Evolutionary conservation across 2,113 vertebrate genomes (phyloP).

Genomic region (Balaenoptera acutorostrata): DNA sequence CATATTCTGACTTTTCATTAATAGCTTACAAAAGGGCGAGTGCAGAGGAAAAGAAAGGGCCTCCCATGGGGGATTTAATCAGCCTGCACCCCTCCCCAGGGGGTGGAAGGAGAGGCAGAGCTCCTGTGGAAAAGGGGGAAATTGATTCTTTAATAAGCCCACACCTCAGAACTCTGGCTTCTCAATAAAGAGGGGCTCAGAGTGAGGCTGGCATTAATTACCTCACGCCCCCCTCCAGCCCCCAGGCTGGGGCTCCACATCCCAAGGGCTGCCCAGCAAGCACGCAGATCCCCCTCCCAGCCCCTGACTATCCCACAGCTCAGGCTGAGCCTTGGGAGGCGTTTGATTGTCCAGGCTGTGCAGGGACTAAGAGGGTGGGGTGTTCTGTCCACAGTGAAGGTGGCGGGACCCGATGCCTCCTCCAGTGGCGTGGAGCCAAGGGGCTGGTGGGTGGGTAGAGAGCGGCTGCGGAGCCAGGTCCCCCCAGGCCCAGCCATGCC

Average conservation of each 20-base stretch:
- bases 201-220: constrained; percentile 74
- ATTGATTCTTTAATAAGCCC: constrained; percentile 81
- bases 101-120: constrained; percentile 58
- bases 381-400: not conserved
- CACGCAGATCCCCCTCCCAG: not conserved
- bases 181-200: constrained; percentile 74
- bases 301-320: not conserved
- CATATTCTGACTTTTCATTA: constrained; percentile 81
- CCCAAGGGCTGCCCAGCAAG: not conserved
- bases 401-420: not conserved
- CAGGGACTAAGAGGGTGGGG: too few relatives aligned
- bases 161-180: constrained; percentile 77
- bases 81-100: constrained; percentile 68
- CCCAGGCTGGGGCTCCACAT: constrained; percentile 58
- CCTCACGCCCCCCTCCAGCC: constrained; percentile 44
- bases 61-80: constrained; percentile 66
- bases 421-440: not conserved
- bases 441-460: rapidly evolving
- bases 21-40: constrained; percentile 77
- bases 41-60: constrained; percentile 35
- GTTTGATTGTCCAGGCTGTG: not conserved
- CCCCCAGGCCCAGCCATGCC: not conserved
- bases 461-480: not conserved
- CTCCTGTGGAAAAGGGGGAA: constrained; percentile 68
- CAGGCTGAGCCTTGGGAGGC: not conserved